A percentile compares a stretch with the other conserved stretches of the same genome.
Conservation (phyloP, 2,888 invertebrate species). For the Drosophila robusta region DNA sequence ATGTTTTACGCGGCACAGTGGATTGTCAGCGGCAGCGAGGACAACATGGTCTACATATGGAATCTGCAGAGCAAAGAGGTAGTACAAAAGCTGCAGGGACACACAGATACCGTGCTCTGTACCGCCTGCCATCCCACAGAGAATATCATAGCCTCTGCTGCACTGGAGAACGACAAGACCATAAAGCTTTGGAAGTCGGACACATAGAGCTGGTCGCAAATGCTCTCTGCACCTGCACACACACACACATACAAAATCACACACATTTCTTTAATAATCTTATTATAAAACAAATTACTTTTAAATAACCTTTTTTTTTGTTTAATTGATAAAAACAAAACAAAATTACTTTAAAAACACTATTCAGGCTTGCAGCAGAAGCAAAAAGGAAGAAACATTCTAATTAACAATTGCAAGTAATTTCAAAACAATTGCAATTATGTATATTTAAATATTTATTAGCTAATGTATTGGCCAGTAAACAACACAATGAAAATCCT, state of each 20-base stretch:
- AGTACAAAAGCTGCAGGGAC: slow-evolving; percentile 98
- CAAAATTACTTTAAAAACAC: slow-evolving; percentile 17
- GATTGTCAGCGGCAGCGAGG: slow-evolving; percentile 99
- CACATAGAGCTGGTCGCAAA: slow-evolving; percentile 87
- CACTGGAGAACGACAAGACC: slow-evolving; percentile 99
- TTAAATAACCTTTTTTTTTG: slow-evolving; percentile 32
- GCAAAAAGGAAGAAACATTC: slow-evolving; percentile 36
- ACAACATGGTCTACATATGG: slow-evolving; percentile 99
- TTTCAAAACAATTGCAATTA: slow-evolving; percentile 11
- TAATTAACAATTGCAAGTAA: slow-evolving; percentile 18
- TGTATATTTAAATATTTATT: slow-evolving; percentile 53
- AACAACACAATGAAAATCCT: slow-evolving; percentile 16
- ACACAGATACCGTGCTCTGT: slow-evolving; percentile 97
- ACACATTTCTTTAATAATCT: slow-evolving; percentile 50
- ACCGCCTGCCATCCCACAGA: slow-evolving; percentile 99
- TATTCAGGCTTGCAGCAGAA: slow-evolving; percentile 6
- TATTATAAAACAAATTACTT: slow-evolving; percentile 46
- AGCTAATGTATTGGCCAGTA: slow-evolving; percentile 48
- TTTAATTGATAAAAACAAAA: slow-evolving; percentile 11
- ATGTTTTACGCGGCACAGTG: slow-evolving; percentile 88
- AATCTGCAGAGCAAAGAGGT: slow-evolving; percentile 99
- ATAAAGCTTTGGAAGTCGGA: slow-evolving; percentile 99
- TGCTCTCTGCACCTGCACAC: background rate
- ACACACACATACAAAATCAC: slow-evolving; percentile 14
- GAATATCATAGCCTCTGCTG: slow-evolving; percentile 99